phyloP scores from a whole-genome alignment of 2,888 invertebrate genomes.

The Parnassius orleans region DNA sequence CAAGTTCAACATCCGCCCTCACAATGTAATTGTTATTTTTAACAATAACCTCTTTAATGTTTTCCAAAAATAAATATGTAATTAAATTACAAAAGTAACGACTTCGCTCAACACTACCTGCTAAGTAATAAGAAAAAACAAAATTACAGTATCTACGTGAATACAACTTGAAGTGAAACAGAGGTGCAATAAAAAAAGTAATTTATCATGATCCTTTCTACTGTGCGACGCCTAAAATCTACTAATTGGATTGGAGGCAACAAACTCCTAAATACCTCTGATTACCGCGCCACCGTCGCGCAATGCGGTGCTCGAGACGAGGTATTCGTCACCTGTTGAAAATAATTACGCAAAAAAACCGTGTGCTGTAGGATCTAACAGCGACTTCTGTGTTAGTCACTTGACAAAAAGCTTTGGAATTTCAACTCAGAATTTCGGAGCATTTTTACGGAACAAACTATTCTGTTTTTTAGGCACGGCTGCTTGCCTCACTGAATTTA shows the following conservation, averaged over 20 bases:
- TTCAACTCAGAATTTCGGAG: constrained; percentile 30
- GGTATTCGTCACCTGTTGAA: constrained; percentile 80
- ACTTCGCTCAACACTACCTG: no score
- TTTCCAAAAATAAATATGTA: no score
- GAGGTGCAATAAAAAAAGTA: constrained; percentile 7
- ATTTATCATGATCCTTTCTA: constrained; percentile 10
- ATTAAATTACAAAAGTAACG: no score
- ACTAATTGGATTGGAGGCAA: constrained; percentile 29
- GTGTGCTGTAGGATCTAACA: constrained; percentile 59
- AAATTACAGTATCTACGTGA: no score
- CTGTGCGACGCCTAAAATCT: constrained; percentile 18
- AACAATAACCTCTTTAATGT: no score
- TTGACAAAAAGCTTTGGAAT: constrained; percentile 49
- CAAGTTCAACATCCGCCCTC: no score
- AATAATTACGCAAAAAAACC: constrained; percentile 80
- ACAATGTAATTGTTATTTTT: no score
- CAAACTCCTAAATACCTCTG: constrained; percentile 29
- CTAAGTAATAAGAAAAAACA: no score
- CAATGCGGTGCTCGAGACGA: constrained; percentile 72
- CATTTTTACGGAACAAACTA: constrained; percentile 20
- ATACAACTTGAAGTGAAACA: neutral
- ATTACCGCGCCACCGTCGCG: constrained; percentile 49
- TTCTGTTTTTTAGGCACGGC: constrained; percentile 18
- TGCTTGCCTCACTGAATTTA: constrained; percentile 17
- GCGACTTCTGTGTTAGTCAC: constrained; percentile 66